Percentiles rank a stretch among this genome's conserved stretches.
Evolutionary conservation across 2,113 vertebrate species (phyloP).

Genomic region (Microtus pennsylvanicus): DNA sequence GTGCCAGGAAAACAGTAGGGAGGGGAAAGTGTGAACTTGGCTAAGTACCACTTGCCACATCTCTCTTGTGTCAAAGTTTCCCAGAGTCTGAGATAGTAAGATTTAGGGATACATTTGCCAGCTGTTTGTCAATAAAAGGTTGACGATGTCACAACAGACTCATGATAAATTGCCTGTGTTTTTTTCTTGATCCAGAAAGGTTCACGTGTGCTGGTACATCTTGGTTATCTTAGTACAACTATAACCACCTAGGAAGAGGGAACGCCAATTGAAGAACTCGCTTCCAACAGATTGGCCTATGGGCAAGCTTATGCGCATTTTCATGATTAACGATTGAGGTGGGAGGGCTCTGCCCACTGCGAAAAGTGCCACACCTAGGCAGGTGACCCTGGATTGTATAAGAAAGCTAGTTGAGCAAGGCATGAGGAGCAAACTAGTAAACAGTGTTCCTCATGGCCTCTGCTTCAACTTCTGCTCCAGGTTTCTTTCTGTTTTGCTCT

Average conservation of each 20-base stretch:
- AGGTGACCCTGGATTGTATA: not conserved
- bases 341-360: not conserved
- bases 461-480: not conserved
- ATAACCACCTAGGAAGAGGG: not conserved
- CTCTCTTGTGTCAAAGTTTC: slow-evolving; percentile 43
- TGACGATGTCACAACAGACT: slow-evolving; percentile 11
- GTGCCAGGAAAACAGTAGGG: slow-evolving; percentile 9
- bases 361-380: not conserved
- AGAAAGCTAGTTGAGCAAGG: not conserved
- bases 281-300: not conserved
- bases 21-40: slow-evolving; percentile 13
- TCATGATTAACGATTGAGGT: not conserved
- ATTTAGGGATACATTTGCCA: slow-evolving; percentile 50
- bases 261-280: not conserved
- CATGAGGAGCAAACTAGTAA: not conserved
- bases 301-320: not conserved
- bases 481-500: not conserved
- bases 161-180: not conserved
- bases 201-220: not conserved
- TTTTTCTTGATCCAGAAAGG: not conserved
- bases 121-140: slow-evolving; percentile 39
- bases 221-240: not conserved
- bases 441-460: not conserved
- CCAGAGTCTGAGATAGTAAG: slow-evolving; percentile 23
- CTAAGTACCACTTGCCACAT: slow-evolving; percentile 38